Evolutionary conservation across 53 echinoderm and acorn worm species (phyloP), one percentile per base, ranked within the genome.

Genomic region (Crossaster papposus): DNA sequence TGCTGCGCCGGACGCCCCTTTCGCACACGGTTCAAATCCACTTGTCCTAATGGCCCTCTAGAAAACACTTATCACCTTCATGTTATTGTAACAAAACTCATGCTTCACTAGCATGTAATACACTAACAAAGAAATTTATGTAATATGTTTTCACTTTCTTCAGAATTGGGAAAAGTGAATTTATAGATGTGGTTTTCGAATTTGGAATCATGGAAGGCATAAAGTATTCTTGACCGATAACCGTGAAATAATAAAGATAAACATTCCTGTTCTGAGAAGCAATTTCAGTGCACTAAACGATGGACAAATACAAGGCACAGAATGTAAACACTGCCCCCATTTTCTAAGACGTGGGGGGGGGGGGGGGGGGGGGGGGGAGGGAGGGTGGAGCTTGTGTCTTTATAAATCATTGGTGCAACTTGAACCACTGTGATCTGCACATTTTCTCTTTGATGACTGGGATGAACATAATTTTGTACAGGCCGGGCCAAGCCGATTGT

Each of bases 1-100:
- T 44, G 44, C 6, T 44, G 44, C 9, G 9, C 58, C 0, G 35
- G 14, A 15, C 23, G 31, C 7, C 36, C 23, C 20, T 4, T 13
- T 77, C 81, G 32, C 36, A 17, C n/a, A 82, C 28, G 82, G 63
- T 65, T 82, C 82, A 82, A 81, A 82, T 55, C 31, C 82, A 82
- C 65, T 65, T 32, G 65, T 82, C 65, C 58, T 68, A 82, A 82
- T 82, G 11, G 2, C 14, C 23, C 37, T 82, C 36, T 24, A 3
- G 24, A 38, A 37, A 20, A 30, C 37, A 82, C 82, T 65, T 82
- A 65, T 82, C 82, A 68, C 82, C 44, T 37, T 37, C 20, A 24
- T 82, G 82, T 82, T 63, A 81, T 62, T 38, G 14, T 82, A 82
- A 82, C 65, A 82, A 64, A 64, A 65, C 34, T 2, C 31, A 14